Base-by-base conservation (phyloP, 1,140 invertebrate species). In the Gonatopus flavifemur region DNA sequence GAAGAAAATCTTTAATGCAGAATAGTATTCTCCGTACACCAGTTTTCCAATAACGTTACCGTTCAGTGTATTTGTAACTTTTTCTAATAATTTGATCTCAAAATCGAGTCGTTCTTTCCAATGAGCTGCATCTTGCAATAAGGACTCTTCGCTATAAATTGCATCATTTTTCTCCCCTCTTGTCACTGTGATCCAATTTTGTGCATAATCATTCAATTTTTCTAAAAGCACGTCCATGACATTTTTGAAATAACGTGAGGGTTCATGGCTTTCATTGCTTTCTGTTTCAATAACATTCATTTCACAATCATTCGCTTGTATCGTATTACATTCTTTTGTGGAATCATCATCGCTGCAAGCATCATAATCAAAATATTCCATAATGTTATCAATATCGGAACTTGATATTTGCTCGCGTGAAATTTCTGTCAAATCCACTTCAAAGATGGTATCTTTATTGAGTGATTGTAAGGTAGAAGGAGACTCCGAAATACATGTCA, bases 101-200 rank as follows among this genome's bases (percentile, higher is more conserved):
- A 65, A 58, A n/a, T 64, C 35, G 12, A 78, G 40, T n/a, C 49
- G 36, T 28, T 64, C 33, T 52, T 70, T 77, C 70, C 73, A 76
- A 6, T 44, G 43, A 19, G 13, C 21, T 37, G 62, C 67, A 52
- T 63, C 25, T 40, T 57, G 37, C 24, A 52, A 21, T 30, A 49
- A 7, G 19, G 15, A 15, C 32, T 55, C 22, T 13, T 62, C 48
- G 7, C 41, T 40, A 10, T 51, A 22, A n/a, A n/a, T n/a, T n/a
- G n/a, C n/a, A n/a, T 8, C 3, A n/a, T 43, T 38, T 39, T 42
- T 40, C 24, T 1, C 36, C 5, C 10, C 6, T 39, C 35, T 18
- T 43, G 4, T 19, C 38, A n/a, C 12, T 22, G 28, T 25, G 24
- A 3, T 28, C 10, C 30, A 20, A 30, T 18, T 33, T 42, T 13